phyloP scores from a whole-genome alignment of 2,113 vertebrate genomes.

The Zingel zingel region DNA sequence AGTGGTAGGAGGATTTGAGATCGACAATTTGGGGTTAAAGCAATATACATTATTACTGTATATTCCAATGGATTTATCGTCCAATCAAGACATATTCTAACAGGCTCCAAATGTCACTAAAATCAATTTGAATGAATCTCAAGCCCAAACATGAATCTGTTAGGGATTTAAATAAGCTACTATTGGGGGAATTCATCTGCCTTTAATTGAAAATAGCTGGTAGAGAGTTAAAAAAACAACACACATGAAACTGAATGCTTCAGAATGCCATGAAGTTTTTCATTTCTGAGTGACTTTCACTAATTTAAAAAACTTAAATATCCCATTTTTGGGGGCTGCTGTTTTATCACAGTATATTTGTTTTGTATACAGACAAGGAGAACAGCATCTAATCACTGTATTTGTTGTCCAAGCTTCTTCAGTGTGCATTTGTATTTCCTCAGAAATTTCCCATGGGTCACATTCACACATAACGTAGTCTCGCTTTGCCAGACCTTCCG shows the following conservation, averaged over 20 bases:
- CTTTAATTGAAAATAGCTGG: constrained; percentile 1
- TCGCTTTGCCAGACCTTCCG: too few species aligned
- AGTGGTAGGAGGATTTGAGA: not conserved
- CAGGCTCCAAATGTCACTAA: not conserved
- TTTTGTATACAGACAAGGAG: not conserved
- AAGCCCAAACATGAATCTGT: not conserved
- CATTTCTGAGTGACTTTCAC: not conserved
- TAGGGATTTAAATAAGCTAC: not conserved
- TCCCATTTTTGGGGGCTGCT: not conserved
- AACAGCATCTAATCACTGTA: not conserved
- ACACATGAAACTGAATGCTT: not conserved
- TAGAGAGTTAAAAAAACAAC: not conserved
- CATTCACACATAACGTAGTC: not conserved
- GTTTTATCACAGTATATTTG: not conserved
- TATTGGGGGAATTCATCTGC: not conserved
- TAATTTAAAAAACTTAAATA: not conserved
- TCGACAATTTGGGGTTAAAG: constrained; percentile 8
- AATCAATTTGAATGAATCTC: not conserved
- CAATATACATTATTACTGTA: not conserved
- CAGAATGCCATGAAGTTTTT: not conserved
- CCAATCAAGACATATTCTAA: not conserved
- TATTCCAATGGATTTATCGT: not conserved
- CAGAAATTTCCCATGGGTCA: not conserved
- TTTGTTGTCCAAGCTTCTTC: not conserved
- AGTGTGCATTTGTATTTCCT: not conserved